phyloP scores from a whole-genome alignment of 2,888 invertebrate genomes.

The Ectropis crepuscularia region DNA sequence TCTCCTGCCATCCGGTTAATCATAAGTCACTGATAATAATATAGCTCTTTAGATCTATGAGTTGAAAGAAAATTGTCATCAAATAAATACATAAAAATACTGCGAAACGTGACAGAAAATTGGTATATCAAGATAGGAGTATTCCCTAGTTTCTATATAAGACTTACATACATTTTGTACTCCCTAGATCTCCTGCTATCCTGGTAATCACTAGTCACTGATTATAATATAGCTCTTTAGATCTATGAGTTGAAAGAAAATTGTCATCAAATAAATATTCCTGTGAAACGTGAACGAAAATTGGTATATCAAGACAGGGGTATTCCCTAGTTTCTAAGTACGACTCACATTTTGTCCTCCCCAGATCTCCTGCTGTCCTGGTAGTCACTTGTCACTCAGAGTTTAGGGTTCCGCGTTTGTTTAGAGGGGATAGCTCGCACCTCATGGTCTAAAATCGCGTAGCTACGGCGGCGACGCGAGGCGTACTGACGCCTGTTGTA shows the following conservation, averaged over 20 bases:
- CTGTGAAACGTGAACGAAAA: too few relatives aligned
- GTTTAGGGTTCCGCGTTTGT: conserved; percentile 16
- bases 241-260: too few relatives aligned
- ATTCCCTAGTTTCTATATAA: not conserved
- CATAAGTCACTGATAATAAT: not conserved
- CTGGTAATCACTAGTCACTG: conserved; percentile 8
- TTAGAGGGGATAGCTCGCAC: conserved; percentile 46
- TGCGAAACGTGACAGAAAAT: conserved; percentile 6
- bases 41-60: too few relatives aligned
- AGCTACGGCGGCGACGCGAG: conserved; percentile 50
- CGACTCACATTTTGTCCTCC: conserved; percentile 1
- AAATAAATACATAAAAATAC: too few relatives aligned
- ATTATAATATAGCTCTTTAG: too few relatives aligned
- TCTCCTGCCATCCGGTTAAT: not conserved
- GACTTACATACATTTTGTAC: conserved; percentile 19
- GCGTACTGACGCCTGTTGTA: conserved; percentile 65
- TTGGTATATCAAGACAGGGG: too few relatives aligned
- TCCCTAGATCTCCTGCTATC: conserved; percentile 8
- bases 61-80: not conserved
- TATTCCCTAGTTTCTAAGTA: too few relatives aligned
- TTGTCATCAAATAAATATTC: too few relatives aligned
- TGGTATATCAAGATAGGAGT: not conserved
- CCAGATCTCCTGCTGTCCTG: conserved; percentile 12
- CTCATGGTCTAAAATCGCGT: conserved; percentile 59
- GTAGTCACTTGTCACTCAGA: conserved; percentile 5